phyloP scores from a whole-genome alignment of 2,797 vertebrate genomes.

The Luscinia luscinia region DNA sequence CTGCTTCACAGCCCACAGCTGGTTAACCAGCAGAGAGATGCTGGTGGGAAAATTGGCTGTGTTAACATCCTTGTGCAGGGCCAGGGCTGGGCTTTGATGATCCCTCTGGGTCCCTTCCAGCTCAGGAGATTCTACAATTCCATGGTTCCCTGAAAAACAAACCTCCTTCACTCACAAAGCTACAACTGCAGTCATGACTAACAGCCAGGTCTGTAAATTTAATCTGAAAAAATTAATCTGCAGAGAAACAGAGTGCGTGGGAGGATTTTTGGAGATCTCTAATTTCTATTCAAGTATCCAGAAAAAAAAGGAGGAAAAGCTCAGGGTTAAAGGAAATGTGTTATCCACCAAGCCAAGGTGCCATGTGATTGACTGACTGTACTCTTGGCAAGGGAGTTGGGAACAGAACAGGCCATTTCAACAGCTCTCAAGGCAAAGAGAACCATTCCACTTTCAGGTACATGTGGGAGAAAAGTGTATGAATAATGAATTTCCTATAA shows the following conservation, averaged over 20 bases:
- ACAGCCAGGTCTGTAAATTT: background rate
- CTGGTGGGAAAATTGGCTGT: background rate
- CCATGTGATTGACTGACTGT: background rate
- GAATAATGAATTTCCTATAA: constrained; percentile 71
- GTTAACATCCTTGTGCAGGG: background rate
- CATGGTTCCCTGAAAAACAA: background rate
- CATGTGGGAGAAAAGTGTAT: constrained; percentile 26
- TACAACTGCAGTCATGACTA: background rate
- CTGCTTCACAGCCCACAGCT: background rate
- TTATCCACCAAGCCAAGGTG: background rate
- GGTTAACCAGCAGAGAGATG: background rate
- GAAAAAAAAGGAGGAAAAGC: background rate
- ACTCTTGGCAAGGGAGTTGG: constrained; percentile 30
- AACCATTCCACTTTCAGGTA: constrained; percentile 57
- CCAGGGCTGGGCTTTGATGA: background rate
- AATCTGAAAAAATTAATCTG: background rate
- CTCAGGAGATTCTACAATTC: background rate
- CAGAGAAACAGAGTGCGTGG: background rate
- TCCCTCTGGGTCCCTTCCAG: background rate
- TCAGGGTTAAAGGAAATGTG: background rate
- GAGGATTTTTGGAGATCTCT: background rate
- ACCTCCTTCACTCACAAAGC: background rate
- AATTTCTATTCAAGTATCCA: background rate
- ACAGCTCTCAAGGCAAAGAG: constrained; percentile 35
- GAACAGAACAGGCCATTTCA: constrained; percentile 9